Conservation (phyloP, 2,888 invertebrate species). For the Lordiphosa fenestrarum region DNA sequence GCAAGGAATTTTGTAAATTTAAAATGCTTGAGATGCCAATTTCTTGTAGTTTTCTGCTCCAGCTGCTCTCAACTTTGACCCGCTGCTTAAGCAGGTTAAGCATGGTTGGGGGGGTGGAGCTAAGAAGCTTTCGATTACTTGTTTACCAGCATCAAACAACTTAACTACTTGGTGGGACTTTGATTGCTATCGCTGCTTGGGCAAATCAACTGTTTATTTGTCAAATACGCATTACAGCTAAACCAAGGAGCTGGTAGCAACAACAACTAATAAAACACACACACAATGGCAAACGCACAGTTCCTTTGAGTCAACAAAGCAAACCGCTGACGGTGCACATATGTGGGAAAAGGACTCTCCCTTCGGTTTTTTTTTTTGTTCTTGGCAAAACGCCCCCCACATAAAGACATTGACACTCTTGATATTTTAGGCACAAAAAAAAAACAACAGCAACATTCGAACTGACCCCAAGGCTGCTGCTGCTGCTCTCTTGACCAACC, state of each 20-base stretch:
- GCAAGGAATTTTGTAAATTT: constrained; percentile 74
- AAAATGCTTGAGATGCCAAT: constrained; percentile 61
- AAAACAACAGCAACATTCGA: constrained; percentile 27
- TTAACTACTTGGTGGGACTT: constrained; percentile 64
- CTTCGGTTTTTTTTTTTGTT: constrained; percentile 6
- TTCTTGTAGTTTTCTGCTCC: not conserved
- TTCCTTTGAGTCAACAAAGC: constrained; percentile 55
- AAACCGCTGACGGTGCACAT: constrained; percentile 69
- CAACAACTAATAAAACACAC: constrained; percentile 43
- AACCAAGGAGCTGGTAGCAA: constrained; percentile 36
- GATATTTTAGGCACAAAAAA: constrained; percentile 63
- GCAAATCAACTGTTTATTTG: constrained; percentile 73
- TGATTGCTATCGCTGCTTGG: constrained; percentile 62
- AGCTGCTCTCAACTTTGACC: constrained; percentile 28
- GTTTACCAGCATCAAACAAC: constrained; percentile 72
- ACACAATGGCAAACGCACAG: constrained; percentile 15
- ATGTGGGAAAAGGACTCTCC: constrained; percentile 34
- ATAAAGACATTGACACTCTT: constrained; percentile 55
- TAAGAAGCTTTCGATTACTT: constrained; percentile 59
- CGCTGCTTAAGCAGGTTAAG: constrained; percentile 19
- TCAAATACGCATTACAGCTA: constrained; percentile 73
- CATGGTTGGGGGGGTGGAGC: constrained; percentile 9
- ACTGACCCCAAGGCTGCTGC: constrained; percentile 47
- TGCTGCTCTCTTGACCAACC: constrained; percentile 25
- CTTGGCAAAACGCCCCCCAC: constrained; percentile 49